Percentiles rank a stretch among this genome's conserved stretches.
phyloP scores from a whole-genome alignment of 2,113 vertebrate genomes.

The Pagrus major region DNA sequence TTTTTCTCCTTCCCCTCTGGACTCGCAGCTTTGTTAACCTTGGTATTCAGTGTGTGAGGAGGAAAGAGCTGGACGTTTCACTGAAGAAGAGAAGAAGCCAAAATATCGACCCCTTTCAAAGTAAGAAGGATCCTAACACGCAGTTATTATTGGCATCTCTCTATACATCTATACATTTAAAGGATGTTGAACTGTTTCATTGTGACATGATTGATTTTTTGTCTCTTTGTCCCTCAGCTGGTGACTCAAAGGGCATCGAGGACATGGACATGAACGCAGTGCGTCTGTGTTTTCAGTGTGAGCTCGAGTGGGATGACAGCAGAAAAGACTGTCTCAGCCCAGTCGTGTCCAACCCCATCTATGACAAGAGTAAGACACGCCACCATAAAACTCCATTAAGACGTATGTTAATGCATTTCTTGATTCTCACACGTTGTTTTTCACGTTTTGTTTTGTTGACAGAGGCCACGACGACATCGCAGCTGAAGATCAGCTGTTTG shows the following conservation, averaged over 20 bases:
- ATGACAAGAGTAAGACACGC: constrained; percentile 91
- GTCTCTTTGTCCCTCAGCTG: constrained; percentile 80
- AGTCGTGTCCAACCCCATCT: constrained; percentile 91
- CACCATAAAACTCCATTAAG: not conserved
- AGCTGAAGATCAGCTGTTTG: constrained; percentile 92
- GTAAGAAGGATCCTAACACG: constrained; percentile 75
- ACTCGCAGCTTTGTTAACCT: constrained; percentile 90
- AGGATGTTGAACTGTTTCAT: not conserved
- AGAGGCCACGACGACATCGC: constrained; percentile 96
- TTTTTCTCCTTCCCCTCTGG: not conserved
- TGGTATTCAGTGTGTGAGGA: constrained; percentile 94
- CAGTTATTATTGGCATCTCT: not conserved
- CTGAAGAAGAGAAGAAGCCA: constrained; percentile 89
- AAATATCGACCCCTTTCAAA: constrained; percentile 93
- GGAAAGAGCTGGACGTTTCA: constrained; percentile 91
- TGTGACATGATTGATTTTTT: not conserved
- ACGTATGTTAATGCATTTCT: not conserved
- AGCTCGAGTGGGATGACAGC: constrained; percentile 84
- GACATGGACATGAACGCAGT: constrained; percentile 98
- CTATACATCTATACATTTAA: not conserved
- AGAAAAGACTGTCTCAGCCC: constrained; percentile 84
- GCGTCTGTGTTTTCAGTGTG: constrained; percentile 93
- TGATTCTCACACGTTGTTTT: constrained; percentile 26
- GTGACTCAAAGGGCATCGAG: constrained; percentile 92
- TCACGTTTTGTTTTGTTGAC: constrained; percentile 15